Base-by-base conservation (phyloP, 2,113 vertebrate genomes). In the Tupaia chinensis region DNA sequence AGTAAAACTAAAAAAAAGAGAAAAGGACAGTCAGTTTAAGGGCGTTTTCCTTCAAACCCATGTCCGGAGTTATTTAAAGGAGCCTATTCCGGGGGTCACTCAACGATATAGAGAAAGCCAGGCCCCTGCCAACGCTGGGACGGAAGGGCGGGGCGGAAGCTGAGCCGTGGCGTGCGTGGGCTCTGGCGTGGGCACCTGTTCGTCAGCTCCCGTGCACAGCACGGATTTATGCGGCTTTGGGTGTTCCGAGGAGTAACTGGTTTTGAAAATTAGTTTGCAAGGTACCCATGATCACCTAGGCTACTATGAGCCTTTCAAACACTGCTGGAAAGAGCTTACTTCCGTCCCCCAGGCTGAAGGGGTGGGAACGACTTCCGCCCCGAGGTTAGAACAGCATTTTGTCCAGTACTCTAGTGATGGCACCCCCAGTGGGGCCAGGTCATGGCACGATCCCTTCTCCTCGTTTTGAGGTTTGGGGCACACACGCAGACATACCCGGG, bases 201-300 rank as follows among this genome's bases (percentile, higher is more conserved):
- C 44, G 44, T 44, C 79, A 84, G 34, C 23, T 86, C 70, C 32
- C 79, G 27, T 65, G 34, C 66, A 7, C 54, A 65, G 15, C 88
- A 63, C 81, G 19, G 25, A 66, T 66, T 90, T 93, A 74, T 65
- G 88, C 66, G 61, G 20, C 58, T 91, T 82, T 93, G 91, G 78
- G 34, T 15, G 14, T 83, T 65, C 7, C 61, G 69, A 61, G 93
- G 15, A 86, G 9, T 29, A 80, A 60, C 22, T 63, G 66, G 58
- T 77, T 83, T 66, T n/a, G 58, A 66, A 96, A 80, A n/a, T 61
- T 63, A 84, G 70, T 81, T 22, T 69, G 54, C 29, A 66, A 73
- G 25, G 8, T 65, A 53, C 77, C 56, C 77, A 56, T 65, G 7
- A 54, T 17, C 19, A 27, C 78, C 19, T 90, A 16, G 22, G 85